These are phyloP conservation scores for Odocoileus hemionus DNA, from an alignment of 2,113 vertebrate species.

Conservation along the genomic window DNA sequence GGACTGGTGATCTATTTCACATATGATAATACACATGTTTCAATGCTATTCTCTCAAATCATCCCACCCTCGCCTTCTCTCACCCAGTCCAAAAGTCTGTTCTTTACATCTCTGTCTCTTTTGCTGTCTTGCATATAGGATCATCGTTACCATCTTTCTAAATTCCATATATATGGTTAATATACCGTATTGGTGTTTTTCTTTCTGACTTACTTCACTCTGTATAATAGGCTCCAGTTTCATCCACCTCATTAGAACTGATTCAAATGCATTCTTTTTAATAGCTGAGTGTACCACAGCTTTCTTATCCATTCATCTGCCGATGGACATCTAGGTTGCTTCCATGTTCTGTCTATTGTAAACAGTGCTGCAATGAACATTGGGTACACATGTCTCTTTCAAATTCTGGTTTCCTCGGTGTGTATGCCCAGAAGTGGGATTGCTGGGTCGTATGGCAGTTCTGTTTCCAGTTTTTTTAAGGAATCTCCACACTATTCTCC, in stretches of 20 bases:
- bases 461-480: not conserved
- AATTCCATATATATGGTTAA: not conserved
- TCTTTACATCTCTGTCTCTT: not conserved
- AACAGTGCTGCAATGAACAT: not conserved
- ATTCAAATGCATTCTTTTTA: not conserved
- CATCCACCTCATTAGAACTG: not conserved
- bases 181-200: not conserved
- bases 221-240: not conserved
- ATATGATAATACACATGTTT: not conserved
- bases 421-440: not conserved
- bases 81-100: not conserved
- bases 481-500: not conserved
- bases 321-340: not conserved
- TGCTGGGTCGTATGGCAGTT: not conserved
- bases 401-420: rapidly evolving
- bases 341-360: not conserved
- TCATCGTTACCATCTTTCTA: not conserved
- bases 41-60: not conserved
- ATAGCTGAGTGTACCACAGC: not conserved
- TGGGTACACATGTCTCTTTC: not conserved
- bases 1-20: rapidly evolving
- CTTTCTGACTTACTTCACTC: not conserved
- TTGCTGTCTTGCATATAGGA: not conserved
- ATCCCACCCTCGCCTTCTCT: not conserved
- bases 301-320: not conserved